phyloP scores from a whole-genome alignment of 2,113 vertebrate species.

The Irena cyanogastra region DNA sequence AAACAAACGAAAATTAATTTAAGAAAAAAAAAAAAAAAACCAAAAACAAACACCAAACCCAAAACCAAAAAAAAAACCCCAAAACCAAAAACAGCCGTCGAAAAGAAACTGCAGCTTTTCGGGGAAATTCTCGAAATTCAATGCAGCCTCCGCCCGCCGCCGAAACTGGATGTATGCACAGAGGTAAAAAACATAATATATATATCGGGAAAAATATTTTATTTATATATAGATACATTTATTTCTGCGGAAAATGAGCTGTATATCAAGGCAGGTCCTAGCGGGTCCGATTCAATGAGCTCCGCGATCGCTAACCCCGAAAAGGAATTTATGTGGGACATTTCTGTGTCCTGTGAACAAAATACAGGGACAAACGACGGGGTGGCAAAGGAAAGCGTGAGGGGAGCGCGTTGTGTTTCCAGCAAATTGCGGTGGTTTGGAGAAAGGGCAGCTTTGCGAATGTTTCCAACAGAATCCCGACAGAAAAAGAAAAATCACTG shows the following conservation, averaged over 20 bases:
- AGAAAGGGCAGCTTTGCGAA: background rate
- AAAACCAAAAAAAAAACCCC: background rate
- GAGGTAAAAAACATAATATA: background rate
- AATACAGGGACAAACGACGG: accelerated
- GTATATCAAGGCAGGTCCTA: background rate
- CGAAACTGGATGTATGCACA: background rate
- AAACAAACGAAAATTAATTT: background rate
- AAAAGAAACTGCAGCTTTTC: constrained; percentile 2
- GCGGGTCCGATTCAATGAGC: too few relatives aligned
- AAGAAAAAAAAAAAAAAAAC: background rate
- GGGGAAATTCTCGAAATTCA: constrained; percentile 1
- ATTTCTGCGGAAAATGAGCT: background rate
- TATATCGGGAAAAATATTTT: background rate
- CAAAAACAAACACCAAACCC: background rate
- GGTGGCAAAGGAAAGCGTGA: background rate
- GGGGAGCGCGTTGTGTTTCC: background rate
- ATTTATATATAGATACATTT: background rate
- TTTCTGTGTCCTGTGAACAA: background rate
- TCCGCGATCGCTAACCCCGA: background rate
- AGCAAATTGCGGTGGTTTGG: background rate
- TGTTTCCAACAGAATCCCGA: background rate
- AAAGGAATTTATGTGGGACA: background rate
- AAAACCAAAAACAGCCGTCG: background rate
- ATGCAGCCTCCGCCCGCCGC: background rate
- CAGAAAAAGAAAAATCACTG: background rate